Evolutionary conservation across 2,888 invertebrate genomes (phyloP), one percentile per base, ranked within the genome.

Genomic region (Cynaeus angustus): DNA sequence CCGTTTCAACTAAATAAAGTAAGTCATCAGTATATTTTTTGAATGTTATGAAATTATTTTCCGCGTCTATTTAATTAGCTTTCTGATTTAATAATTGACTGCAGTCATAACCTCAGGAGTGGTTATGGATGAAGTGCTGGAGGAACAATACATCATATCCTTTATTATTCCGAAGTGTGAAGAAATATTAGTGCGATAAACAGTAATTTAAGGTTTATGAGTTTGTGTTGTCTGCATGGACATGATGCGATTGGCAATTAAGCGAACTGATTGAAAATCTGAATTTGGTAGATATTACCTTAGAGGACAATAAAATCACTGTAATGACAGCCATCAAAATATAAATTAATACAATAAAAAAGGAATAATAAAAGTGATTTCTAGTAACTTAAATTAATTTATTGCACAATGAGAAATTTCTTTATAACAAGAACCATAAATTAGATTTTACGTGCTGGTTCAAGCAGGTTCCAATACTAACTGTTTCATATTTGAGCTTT

Each of bases 1-100:
- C 56, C 56, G 41, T 58, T 37, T 55, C 38, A 8, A 8, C 16
- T 33, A 14, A 55, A n/a, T 10, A 8, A 28, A 50, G 8, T 7
- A 50, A 30, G 28, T 8, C n/a, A 50, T 7, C 10, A 50, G 8
- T 28, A 10, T 10, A 8, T 26, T 50, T 30, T 50, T 50, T 48
- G 26, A 56, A 12, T 41, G 33, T 59, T 59, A 59, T 33, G 46
- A 59, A 59, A 59, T 59, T n/a, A 14, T 33, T 21, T 21, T 30
- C 37, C n/a, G 26, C 12, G 52, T 14, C 9, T 16, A 4, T 48
- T 48, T 7, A 48, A 56, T 56, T 41, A 41, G 38, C 56, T 56
- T 56, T 56, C 56, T 21, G 41, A 56, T 41, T 38, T 56, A 38
- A 38, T 56, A 56, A 56, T 41, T 56, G 56, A 38, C 56, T 21